phyloP scores from a whole-genome alignment of 1,140 invertebrate genomes.

The Hyles euphorbiae region DNA sequence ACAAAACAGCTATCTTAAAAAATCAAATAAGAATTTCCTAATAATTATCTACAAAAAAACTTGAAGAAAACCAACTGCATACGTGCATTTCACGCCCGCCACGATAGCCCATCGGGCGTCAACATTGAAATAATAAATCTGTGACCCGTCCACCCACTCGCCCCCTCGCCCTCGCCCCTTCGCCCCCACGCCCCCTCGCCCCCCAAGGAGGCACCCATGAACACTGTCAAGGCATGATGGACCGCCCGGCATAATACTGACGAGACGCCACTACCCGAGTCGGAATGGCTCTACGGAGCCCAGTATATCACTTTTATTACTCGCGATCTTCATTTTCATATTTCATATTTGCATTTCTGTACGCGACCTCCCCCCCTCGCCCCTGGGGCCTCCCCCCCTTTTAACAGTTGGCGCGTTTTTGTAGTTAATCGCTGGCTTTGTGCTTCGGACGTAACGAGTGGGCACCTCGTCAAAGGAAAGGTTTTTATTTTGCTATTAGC shows the following conservation, averaged over 20 bases:
- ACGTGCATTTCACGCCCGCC: too few relatives aligned
- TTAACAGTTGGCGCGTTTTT: constrained; percentile 59
- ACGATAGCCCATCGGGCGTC: constrained; percentile 40
- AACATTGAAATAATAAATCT: constrained; percentile 65
- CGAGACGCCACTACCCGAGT: constrained; percentile 62
- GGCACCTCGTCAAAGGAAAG: constrained; percentile 25
- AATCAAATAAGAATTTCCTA: too few relatives aligned
- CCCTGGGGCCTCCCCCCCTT: constrained; percentile 27
- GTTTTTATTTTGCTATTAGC: constrained; percentile 18
- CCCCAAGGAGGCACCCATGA: constrained; percentile 56
- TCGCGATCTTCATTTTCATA: constrained; percentile 78
- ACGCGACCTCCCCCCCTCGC: constrained; percentile 23
- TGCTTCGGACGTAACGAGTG: constrained; percentile 28
- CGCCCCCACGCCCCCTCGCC: constrained; percentile 14
- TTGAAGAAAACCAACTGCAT: too few relatives aligned
- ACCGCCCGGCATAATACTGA: constrained; percentile 75
- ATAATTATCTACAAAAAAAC: too few relatives aligned
- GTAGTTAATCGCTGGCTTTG: constrained; percentile 56
- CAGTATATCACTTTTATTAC: constrained; percentile 78
- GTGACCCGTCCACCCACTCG: constrained; percentile 21
- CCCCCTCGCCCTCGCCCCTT: constrained; percentile 21
- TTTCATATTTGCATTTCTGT: constrained; percentile 77
- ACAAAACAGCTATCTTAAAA: too few relatives aligned
- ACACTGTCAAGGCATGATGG: constrained; percentile 68
- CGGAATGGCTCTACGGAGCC: constrained; percentile 75